Conservation (phyloP, 2,888 invertebrate species). For the Chydorus sphaericus region DNA sequence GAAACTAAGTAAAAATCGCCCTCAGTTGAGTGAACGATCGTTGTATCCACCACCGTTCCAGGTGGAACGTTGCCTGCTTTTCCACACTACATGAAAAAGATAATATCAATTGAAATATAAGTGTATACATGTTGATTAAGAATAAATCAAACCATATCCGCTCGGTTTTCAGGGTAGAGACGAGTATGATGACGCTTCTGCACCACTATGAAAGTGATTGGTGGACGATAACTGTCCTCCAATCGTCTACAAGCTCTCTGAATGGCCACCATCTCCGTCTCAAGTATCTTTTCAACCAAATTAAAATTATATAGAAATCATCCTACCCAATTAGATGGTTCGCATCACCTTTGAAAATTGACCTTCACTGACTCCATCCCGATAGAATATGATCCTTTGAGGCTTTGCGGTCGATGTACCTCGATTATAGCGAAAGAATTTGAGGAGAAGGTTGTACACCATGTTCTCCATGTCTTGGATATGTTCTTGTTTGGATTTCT, state of each 20-base stretch:
- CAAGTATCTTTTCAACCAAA: conserved; percentile 36
- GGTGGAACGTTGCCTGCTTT: conserved; percentile 61
- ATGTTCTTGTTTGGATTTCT: conserved; percentile 55
- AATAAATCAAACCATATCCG: conserved; percentile 26
- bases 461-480: conserved; percentile 57
- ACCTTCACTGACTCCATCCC: conserved; percentile 79
- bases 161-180: conserved; percentile 33
- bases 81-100: too few species aligned
- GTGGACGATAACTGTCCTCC: conserved; percentile 45
- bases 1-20: conserved; percentile 76
- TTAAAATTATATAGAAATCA: neutral
- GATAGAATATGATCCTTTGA: conserved; percentile 46
- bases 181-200: conserved; percentile 95
- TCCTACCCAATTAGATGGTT: conserved; percentile 7
- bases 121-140: neutral
- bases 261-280: conserved; percentile 49
- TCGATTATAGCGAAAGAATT: conserved; percentile 37
- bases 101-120: neutral
- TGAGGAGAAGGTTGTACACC: conserved; percentile 44
- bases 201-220: conserved; percentile 79
- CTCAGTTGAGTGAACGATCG: conserved; percentile 71
- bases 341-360: conserved; percentile 58
- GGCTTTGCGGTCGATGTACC: conserved; percentile 31
- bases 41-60: conserved; percentile 72
- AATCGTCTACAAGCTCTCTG: conserved; percentile 49